Conservation (phyloP, 2,113 vertebrate species). For the Eulemur rufifrons region DNA sequence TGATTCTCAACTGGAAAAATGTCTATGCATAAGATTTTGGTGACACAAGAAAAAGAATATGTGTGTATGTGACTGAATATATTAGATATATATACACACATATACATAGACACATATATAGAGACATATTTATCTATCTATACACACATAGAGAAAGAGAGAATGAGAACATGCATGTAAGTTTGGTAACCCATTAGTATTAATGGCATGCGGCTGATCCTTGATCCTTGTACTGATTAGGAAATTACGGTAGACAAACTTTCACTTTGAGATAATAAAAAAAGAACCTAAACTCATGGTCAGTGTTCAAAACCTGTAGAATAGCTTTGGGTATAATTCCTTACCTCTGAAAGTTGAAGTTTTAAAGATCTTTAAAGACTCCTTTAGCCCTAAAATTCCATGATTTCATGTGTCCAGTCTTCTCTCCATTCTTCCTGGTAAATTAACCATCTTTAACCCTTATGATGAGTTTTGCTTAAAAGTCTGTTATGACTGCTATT, state of each 20-base stretch:
- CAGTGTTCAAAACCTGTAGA: background rate
- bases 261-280: background rate
- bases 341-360: background rate
- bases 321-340: background rate
- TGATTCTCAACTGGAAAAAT: background rate
- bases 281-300: background rate
- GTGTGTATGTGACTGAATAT: too few species aligned
- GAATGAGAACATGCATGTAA: background rate
- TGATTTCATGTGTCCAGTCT: background rate
- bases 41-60: background rate
- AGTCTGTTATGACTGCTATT: background rate
- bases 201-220: background rate
- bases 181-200: background rate
- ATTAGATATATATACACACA: background rate
- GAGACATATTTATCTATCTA: background rate
- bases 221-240: background rate
- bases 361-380: background rate
- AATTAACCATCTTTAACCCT: background rate
- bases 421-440: background rate
- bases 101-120: background rate
- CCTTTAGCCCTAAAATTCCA: background rate
- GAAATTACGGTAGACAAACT: background rate
- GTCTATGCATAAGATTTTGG: background rate
- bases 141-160: too few species aligned
- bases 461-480: background rate